Evolutionary conservation across 2,797 vertebrate species (phyloP).

Genomic region (Sebastes hopkinsi): DNA sequence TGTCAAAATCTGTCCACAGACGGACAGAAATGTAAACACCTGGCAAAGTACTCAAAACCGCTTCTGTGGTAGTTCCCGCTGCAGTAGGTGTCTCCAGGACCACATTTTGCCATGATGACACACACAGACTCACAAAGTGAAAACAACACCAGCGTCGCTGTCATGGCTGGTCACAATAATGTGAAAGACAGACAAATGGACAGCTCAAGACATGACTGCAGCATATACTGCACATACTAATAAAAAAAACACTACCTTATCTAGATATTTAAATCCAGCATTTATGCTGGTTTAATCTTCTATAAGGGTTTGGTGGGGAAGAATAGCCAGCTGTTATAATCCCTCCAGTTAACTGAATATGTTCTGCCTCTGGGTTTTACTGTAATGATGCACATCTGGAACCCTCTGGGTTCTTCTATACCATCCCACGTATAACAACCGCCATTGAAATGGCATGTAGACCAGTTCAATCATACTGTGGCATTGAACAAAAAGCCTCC

Average conservation of each 20-base stretch:
- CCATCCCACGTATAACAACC: neutral
- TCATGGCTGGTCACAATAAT: neutral
- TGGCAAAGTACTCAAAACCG: neutral
- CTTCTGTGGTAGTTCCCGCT: neutral
- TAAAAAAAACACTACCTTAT: neutral
- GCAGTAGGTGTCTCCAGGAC: neutral
- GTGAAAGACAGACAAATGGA: neutral
- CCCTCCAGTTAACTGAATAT: neutral
- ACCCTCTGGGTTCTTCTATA: slow-evolving; percentile 8
- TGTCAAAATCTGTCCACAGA: too few relatives aligned
- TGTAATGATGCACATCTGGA: slow-evolving; percentile 55
- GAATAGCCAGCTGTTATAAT: slow-evolving; percentile 26
- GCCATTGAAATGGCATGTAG: neutral
- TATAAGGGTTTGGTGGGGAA: neutral
- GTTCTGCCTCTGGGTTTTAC: slow-evolving; percentile 19
- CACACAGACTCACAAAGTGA: too few relatives aligned
- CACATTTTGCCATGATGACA: neutral
- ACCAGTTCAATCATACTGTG: neutral
- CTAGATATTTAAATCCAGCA: neutral
- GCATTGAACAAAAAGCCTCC: neutral
- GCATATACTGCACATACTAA: neutral
- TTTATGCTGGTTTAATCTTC: neutral
- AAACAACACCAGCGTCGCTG: neutral
- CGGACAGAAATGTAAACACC: neutral
- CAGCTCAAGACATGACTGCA: neutral